These are phyloP conservation scores for Psilopogon haemacephalus DNA, from an alignment of 2,113 vertebrate genomes.

Conservation along the genomic window DNA sequence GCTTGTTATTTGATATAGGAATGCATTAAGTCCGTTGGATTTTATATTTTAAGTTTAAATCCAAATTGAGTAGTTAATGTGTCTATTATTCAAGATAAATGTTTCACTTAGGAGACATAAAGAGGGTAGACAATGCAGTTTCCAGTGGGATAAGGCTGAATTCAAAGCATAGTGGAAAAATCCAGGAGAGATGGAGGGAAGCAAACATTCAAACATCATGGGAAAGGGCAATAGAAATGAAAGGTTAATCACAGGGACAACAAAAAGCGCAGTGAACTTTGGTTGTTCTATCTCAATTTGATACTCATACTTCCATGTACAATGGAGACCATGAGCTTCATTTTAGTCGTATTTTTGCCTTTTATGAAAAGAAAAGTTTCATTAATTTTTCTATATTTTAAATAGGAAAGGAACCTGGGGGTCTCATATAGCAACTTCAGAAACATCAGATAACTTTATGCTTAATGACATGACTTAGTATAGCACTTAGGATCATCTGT, in stretches of 20 bases:
- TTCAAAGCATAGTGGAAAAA: neutral
- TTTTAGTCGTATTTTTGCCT: neutral
- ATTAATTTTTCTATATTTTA: neutral
- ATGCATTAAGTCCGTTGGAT: neutral
- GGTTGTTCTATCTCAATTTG: neutral
- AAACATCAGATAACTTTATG: neutral
- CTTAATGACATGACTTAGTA: neutral
- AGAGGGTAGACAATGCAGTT: neutral
- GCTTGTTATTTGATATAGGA: neutral
- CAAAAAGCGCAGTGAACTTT: neutral
- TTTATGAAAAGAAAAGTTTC: neutral
- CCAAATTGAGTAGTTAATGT: neutral
- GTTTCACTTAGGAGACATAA: neutral
- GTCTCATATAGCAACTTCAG: neutral
- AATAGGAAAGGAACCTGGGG: accelerated
- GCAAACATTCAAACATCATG: neutral
- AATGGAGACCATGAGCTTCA: neutral
- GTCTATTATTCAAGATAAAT: neutral
- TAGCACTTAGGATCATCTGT: neutral
- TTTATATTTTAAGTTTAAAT: neutral
- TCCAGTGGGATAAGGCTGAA: neutral
- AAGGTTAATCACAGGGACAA: neutral
- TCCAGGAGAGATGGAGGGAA: neutral
- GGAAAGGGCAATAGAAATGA: neutral
- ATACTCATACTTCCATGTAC: neutral